Evolutionary conservation across 2,113 vertebrate species (phyloP).

Genomic region (Hemibagrus wyckioides): DNA sequence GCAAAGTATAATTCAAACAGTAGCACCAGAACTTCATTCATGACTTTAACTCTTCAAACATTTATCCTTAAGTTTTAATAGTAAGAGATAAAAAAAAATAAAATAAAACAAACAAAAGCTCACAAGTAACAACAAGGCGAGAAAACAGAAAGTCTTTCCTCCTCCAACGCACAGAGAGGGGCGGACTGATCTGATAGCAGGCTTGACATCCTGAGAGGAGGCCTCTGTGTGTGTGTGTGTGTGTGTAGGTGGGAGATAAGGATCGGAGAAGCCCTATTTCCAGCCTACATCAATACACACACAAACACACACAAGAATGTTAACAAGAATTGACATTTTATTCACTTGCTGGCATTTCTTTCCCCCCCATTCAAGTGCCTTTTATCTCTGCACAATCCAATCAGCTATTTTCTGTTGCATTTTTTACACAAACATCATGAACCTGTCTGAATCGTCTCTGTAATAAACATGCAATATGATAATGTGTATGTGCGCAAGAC

Average conservation of each 20-base stretch:
- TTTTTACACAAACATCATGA: neutral
- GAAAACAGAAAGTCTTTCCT: neutral
- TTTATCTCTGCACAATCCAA: conserved; percentile 12
- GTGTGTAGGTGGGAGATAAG: conserved; percentile 15
- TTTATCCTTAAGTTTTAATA: neutral
- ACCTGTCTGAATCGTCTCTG: neutral
- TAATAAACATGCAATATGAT: neutral
- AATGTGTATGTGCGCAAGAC: conserved; percentile 3
- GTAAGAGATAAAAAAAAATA: neutral
- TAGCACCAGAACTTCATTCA: neutral
- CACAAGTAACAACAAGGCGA: neutral
- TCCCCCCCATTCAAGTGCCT: neutral
- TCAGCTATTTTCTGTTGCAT: no score
- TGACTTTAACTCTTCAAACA: neutral
- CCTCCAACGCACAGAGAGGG: neutral
- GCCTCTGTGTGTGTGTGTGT: neutral
- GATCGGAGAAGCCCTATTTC: conserved; percentile 31
- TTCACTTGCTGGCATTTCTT: neutral
- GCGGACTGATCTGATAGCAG: conserved; percentile 10
- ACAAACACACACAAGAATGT: neutral
- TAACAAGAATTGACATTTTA: conserved; percentile 15
- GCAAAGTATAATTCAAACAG: neutral
- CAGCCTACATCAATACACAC: conserved; percentile 15
- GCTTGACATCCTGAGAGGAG: conserved; percentile 5
- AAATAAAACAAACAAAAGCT: neutral